Evolutionary conservation across 2,888 invertebrate genomes (phyloP), one percentile per base, ranked within the genome.

Genomic region (Amphipoea lucens): DNA sequence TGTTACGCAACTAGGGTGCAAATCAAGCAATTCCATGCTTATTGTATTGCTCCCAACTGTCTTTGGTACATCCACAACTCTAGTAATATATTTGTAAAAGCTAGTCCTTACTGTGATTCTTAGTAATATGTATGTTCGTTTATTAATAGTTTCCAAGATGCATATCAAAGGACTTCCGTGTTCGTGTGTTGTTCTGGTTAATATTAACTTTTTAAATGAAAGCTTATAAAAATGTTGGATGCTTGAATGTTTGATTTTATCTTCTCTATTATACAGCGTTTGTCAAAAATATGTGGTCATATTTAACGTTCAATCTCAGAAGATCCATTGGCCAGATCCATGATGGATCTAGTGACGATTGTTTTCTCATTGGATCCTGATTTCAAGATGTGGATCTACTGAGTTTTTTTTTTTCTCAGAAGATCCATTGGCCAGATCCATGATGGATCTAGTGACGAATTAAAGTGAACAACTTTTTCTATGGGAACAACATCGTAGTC

Each of bases 31-130:
- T 23, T 54, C 14, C 2, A 40, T 63, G n/a, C 17, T 45, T 36
- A 36, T 4, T 29, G 45, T 29, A 45, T 62, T 14, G 2, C 14
- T n/a, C 42, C 29, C 0, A 29, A 5, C 48, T 54, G 77, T 78
- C 73, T 82, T 85, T 80, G 79, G 82, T 90, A 85, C 84, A 81
- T 79, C 70, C 86, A 86, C 69, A 74, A 78, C 84, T 80, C 74
- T 87, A 87, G 82, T 87, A 81, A 75, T 87, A 84, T 78, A 83
- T 73, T 60, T 89, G 79, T 91, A 92, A 92, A 94, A 92, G 93
- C 96, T 95, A 96, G 95, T 95, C 95, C 92, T 91, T 93, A 95
- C 96, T 95, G 96, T 96, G 96, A 96, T 96, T 95, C 90, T 91
- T 94, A 94, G 92, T 79, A 86, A 86, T 84, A 84, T 83, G 68